These are phyloP conservation scores for Macquaria australasica DNA, from an alignment of 2,113 vertebrate genomes.

Conservation along the genomic window DNA sequence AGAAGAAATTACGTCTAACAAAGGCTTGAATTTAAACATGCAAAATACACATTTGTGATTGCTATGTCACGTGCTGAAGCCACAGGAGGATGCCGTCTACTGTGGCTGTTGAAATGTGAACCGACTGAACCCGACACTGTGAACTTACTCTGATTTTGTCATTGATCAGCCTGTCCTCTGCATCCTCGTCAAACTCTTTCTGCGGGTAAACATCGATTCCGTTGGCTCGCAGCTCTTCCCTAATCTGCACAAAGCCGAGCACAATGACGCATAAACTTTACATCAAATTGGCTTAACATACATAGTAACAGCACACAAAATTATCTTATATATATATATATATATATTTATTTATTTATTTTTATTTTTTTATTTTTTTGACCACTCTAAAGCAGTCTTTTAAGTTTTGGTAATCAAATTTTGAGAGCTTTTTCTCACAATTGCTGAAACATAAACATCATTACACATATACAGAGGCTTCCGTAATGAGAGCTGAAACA, in stretches of 20 bases:
- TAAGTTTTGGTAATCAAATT: neutral
- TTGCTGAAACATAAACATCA: neutral
- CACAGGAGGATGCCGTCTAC: neutral
- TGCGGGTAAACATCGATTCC: slow-evolving; percentile 97
- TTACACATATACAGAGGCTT: slow-evolving; percentile 5
- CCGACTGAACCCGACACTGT: neutral
- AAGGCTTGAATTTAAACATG: neutral
- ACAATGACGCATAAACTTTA: slow-evolving; percentile 14
- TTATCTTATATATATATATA: neutral
- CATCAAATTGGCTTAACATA: neutral
- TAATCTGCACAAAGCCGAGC: slow-evolving; percentile 86
- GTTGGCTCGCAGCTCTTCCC: slow-evolving; percentile 92
- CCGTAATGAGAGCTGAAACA: neutral
- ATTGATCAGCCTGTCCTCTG: slow-evolving; percentile 94
- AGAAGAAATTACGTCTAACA: neutral
- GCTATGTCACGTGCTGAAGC: neutral
- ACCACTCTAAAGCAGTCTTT: neutral
- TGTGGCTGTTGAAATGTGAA: neutral
- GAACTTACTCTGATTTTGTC: slow-evolving; percentile 94
- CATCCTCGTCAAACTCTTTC: slow-evolving; percentile 97
- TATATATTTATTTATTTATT: no score
- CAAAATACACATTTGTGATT: neutral
- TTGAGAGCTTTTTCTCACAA: neutral
- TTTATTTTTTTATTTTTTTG: no score
- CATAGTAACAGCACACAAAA: neutral